Evolutionary conservation across 2,797 vertebrate genomes (phyloP), one percentile per base, ranked within the genome.

Genomic region (Passerculus sandwichensis): DNA sequence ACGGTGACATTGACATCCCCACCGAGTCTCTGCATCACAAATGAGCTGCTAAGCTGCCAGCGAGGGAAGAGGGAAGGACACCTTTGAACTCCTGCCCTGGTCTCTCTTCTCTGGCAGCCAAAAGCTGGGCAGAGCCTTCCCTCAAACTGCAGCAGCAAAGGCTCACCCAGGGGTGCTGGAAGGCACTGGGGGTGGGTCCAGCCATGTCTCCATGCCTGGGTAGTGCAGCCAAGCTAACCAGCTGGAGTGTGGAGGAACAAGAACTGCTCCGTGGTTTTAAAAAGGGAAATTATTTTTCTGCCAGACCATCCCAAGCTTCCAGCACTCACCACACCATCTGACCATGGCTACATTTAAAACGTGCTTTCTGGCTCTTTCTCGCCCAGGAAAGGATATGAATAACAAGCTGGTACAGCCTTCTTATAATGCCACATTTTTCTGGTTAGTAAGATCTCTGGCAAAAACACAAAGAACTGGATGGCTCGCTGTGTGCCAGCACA

Each of bases 221-320:
- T 10, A 6, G 78, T 15, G 16, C 0, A 0, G 69, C 85, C 75
- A 70, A 71, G 60, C 44, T 26, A 67, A 77, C 65, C 89, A 87
- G 69, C 62, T 77, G 82, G 45, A 83, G 40, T 2, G 8, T 32
- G 44, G 70, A 92, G 59, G 67, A 94, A 91, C 87, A 91, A 93
- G 75, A 82, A 27, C 89, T 77, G 45, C 77, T 94, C 85, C 61
- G 85, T 80, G 87, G 78, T 88, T 96, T 95, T 77, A 74, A 94
- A 86, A 86, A 22, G 88, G 73, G 88, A 94, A 95, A 81, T 90
- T n/a, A 59, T 91, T 95, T 86, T 94, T 56, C 66, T 86, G 88
- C 85, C 90, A 94, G 94, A 88, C 76, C 60, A 66, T 86, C 62
- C 18, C 62, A 88, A 80, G 32, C 65, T 91, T 95, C 85, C 38